Evolutionary conservation across 2,888 invertebrate species (phyloP), one percentile per base, ranked within the genome.

Genomic region (Mylabris sibirica): DNA sequence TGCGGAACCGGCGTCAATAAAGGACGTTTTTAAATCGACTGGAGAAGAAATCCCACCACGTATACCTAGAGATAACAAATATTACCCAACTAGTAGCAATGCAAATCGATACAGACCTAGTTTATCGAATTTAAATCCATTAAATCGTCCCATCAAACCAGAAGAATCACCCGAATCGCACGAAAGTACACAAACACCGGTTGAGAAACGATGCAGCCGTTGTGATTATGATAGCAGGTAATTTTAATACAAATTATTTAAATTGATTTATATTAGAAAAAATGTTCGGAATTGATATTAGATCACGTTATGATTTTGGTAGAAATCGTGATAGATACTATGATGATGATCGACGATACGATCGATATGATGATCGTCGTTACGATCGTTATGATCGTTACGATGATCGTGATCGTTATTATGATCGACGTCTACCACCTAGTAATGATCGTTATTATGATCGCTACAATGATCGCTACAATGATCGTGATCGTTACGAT

Each of bases 301-400:
- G 70, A 26, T 24, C 61, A 35, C 53, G 71, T 5, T 69, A 71
- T 59, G 71, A 71, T 63, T 68, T 69, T 38, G 30, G 69, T 11
- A 34, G 68, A 57, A 44, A 60, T 14, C 14, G 68, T 35, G 60
- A 66, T 34, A 1, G 66, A 59, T 17, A 2, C 3, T 44, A 49
- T 30, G 35, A 75, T 67, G 70, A 76, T 53, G 70, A 72, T 24
- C 69, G 80, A 68, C 79, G 83, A 8, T 26, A 60, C 65, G 81
- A 82, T 24, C 38, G 62, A 12, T 65, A 60, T 35, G 53, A 61
- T 49, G 60, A 60, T 44, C 20, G 59, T 9, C 30, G 20, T n/a
- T 22, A 59, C 65, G 81, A 82, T 26, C 41, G 63, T 6, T 66
- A 66, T 26, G 63, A 59, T 30, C 34, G 20, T 79, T 65, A 69